Percentiles rank a stretch among this genome's conserved stretches.
Conservation (phyloP, 2,888 invertebrate genomes). For the Dysmachus trigonus region DNA sequence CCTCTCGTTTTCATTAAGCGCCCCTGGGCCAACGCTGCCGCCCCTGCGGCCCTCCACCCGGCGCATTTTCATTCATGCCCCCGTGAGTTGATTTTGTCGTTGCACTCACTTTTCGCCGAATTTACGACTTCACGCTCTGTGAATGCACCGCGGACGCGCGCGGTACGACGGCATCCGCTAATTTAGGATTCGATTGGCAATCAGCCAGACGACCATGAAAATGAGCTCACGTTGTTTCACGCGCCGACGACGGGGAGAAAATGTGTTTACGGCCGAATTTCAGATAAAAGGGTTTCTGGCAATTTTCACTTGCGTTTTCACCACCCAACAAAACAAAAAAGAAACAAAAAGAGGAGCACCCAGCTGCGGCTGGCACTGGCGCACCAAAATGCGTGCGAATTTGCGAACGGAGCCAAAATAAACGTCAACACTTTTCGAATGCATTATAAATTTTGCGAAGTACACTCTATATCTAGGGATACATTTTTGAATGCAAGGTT, state of each 20-base stretch:
- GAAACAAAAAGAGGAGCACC: neutral
- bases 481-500: too few species aligned
- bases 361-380: neutral
- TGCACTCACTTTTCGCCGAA: slow-evolving; percentile 6
- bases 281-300: neutral
- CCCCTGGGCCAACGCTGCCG: too few species aligned
- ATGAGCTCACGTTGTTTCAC: neutral
- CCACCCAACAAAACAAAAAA: neutral
- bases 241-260: neutral
- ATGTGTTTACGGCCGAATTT: neutral
- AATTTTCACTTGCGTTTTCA: neutral
- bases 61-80: slow-evolving; percentile 28
- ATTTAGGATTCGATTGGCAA: slow-evolving; percentile 32
- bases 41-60: neutral
- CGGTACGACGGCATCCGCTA: neutral
- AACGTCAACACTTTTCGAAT: neutral
- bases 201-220: slow-evolving; percentile 29
- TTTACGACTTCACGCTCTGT: slow-evolving; percentile 29
- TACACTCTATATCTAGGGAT: too few species aligned
- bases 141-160: neutral
- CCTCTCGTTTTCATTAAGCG: neutral
- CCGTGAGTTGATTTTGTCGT: slow-evolving; percentile 22
- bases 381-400: neutral
- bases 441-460: neutral
- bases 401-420: neutral